Base-by-base conservation (phyloP, 2,888 invertebrate genomes). In the Nephrocerus scutellatus region DNA sequence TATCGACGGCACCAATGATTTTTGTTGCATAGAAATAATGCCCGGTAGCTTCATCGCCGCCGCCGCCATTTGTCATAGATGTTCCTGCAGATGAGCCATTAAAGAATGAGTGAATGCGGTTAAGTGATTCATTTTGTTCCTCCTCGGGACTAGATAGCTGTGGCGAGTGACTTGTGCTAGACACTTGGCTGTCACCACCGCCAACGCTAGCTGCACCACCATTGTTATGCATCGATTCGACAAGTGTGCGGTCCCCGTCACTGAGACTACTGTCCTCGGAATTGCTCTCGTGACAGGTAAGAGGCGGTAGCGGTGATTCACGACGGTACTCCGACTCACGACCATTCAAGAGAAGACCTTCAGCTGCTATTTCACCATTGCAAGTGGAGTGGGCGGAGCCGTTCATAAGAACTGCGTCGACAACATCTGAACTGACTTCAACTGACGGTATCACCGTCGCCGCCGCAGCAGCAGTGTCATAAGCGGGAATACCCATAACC, bases 181-280 rank as follows among this genome's bases (percentile, higher is more conserved):
- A 66, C n/a, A 66, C 53, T 44, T 63, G 62, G 35, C 64, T 63
- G 40, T 59, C 60, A 22, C 58, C 61, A 36, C 60, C 59, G 6
- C 59, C 56, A 19, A 62, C 54, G 43, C 59, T 53, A 28, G 24
- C 34, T 32, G 43, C n/a, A 36, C 60, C 59, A 6, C 59, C 56
- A 19, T 61, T 54, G 43, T 59, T 53, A 28, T 57, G 55, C 33
- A 62, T 39, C 15, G 56, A 60, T 45, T 69, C 69, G 18, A 69
- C 69, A 18, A 69, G 50, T 1, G 69, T 69, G n/a, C 73, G 72
- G 62, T 84, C 84, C 52, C 82, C 82, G 57, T 83, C 83, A 47
- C 82, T 83, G 23, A 82, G 71, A 59, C 82, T 83, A 56, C 82
- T 82, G 55, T 84, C 83, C 59, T 84, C 83, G 51, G 82, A 82